Percentiles rank a stretch among this genome's conserved stretches.
These are phyloP conservation scores for Ranitomeya imitator DNA, from an alignment of 2,113 vertebrate species.

Conservation along the genomic window DNA sequence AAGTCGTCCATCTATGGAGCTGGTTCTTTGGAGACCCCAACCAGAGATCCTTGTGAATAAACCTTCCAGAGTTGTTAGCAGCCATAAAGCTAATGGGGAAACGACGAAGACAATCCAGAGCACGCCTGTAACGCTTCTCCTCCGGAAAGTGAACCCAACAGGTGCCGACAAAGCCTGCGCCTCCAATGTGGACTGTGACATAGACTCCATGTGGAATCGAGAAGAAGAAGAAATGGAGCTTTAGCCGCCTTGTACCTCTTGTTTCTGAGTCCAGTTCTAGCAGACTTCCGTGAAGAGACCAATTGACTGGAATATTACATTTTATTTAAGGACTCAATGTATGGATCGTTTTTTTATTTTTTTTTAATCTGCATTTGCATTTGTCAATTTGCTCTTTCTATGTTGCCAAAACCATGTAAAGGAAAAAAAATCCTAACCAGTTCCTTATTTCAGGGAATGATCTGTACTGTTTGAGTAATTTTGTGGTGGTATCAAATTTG, in stretches of 20 bases:
- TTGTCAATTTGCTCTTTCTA: background rate
- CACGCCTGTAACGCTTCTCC: background rate
- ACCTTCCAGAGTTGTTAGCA: background rate
- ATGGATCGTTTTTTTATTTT: background rate
- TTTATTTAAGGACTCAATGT: background rate
- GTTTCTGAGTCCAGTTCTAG: background rate
- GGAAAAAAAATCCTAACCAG: background rate
- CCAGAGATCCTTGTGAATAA: conserved; percentile 47
- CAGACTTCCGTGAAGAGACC: conserved; percentile 4
- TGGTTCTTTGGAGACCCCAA: conserved; percentile 52
- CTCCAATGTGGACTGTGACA: background rate
- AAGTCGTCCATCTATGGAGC: conserved; percentile 52
- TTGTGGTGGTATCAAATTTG: background rate
- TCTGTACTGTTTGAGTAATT: background rate
- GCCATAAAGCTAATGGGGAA: background rate
- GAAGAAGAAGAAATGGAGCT: conserved; percentile 55
- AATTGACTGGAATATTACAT: background rate
- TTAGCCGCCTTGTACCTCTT: background rate
- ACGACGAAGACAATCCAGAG: background rate
- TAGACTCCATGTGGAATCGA: background rate
- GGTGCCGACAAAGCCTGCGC: background rate
- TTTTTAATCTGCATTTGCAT: background rate
- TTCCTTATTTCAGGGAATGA: background rate
- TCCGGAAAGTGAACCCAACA: background rate
- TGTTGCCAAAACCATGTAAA: background rate